Percentiles rank a stretch among this genome's conserved stretches.
phyloP scores from a whole-genome alignment of 2,797 vertebrate genomes.

The Lepilemur septentrionalis region DNA sequence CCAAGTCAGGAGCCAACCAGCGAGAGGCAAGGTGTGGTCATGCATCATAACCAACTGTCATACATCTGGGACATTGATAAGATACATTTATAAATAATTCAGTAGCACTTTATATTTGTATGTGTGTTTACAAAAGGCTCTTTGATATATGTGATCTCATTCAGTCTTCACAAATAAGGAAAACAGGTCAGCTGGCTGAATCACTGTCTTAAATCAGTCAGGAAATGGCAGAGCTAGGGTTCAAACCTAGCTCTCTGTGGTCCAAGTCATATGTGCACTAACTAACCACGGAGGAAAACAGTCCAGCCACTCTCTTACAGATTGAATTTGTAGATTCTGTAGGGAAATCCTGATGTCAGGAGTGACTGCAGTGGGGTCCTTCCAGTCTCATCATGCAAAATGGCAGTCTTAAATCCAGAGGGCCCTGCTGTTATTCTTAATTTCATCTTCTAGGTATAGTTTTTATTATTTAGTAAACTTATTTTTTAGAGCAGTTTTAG shows the following conservation, averaged over 20 bases:
- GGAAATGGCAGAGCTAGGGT: background rate
- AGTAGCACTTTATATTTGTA: background rate
- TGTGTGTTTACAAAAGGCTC: background rate
- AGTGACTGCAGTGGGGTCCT: background rate
- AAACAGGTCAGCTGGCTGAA: background rate
- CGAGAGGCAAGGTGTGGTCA: background rate
- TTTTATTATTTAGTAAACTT: background rate
- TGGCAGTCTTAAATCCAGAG: background rate
- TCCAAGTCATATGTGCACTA: background rate
- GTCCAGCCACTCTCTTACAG: background rate
- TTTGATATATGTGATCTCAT: background rate
- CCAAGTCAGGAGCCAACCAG: background rate
- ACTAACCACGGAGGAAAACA: background rate
- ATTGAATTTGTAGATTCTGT: background rate
- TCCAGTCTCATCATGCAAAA: background rate
- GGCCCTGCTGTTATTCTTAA: background rate
- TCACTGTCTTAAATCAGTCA: no score
- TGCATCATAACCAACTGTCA: background rate
- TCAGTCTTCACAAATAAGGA: background rate
- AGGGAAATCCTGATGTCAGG: background rate
- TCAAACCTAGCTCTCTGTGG: background rate
- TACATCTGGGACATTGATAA: background rate
- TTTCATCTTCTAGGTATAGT: background rate
- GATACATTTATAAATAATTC: background rate
- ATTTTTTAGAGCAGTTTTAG: background rate